Evolutionary conservation across 2,797 vertebrate species (phyloP).

Genomic region (Pantherophis alleghaniensis): DNA sequence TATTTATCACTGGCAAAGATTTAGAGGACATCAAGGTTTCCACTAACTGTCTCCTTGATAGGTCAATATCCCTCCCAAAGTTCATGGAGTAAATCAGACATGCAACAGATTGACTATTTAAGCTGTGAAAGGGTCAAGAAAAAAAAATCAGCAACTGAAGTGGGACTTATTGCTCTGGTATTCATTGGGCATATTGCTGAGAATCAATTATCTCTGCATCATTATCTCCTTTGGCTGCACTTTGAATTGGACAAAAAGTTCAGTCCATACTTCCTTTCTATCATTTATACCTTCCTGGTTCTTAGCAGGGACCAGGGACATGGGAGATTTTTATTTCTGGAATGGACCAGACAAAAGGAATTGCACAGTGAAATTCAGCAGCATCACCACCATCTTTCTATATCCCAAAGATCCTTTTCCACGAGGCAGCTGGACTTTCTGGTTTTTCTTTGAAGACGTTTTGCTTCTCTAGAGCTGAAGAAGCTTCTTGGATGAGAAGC

Average conservation of each 20-base stretch:
- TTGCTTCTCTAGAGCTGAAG: too few species aligned
- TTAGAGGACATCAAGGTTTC: not conserved
- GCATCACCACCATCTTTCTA: fast-evolving
- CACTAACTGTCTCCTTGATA: not conserved
- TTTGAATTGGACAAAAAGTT: conserved; percentile 62
- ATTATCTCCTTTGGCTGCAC: conserved; percentile 65
- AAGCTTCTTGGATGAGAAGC: not conserved
- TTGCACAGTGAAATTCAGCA: not conserved
- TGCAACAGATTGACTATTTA: conserved; percentile 24
- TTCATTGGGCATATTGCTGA: conserved; percentile 49
- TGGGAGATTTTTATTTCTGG: not conserved
- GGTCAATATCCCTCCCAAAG: not conserved
- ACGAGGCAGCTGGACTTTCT: not conserved
- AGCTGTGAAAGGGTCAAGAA: conserved; percentile 9
- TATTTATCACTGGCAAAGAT: not conserved
- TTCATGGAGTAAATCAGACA: conserved; percentile 7
- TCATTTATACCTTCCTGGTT: conserved; percentile 31
- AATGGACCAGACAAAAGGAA: not conserved
- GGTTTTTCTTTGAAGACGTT: too few species aligned
- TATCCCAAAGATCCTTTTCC: not conserved
- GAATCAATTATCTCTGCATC: conserved; percentile 58
- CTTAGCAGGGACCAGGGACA: conserved; percentile 30
- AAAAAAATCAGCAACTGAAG: not conserved
- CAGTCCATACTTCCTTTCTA: conserved; percentile 40
- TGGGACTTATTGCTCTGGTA: conserved; percentile 57